These are phyloP conservation scores for Poliocrania exsul DNA, from an alignment of 2,797 vertebrate genomes.

Conservation along the genomic window DNA sequence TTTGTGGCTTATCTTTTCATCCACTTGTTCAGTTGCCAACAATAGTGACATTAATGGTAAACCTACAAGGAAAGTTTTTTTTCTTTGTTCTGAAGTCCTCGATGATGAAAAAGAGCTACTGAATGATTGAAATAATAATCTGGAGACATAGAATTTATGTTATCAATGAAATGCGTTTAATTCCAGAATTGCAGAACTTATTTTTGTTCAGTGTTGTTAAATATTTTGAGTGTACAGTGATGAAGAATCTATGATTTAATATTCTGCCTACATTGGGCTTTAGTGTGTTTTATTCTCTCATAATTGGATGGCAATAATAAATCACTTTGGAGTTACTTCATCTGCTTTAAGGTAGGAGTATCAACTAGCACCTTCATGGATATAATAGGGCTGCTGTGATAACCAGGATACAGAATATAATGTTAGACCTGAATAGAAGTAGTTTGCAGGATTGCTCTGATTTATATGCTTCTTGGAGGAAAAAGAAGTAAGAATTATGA, in stretches of 20 bases:
- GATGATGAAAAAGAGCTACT: background rate
- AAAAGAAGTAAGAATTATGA: background rate
- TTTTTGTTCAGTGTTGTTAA: background rate
- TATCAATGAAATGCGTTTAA: background rate
- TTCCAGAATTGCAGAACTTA: background rate
- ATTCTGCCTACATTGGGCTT: fast-evolving
- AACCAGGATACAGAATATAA: background rate
- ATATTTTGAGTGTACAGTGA: background rate
- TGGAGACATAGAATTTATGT: background rate
- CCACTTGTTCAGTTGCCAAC: background rate
- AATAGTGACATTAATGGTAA: background rate
- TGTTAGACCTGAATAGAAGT: background rate
- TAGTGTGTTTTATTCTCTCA: background rate
- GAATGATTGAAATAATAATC: background rate
- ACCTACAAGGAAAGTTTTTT: background rate
- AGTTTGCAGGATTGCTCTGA: background rate
- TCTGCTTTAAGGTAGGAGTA: background rate
- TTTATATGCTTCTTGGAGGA: background rate
- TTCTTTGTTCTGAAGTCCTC: background rate
- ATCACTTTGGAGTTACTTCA: background rate
- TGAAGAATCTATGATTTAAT: background rate
- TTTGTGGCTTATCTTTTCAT: background rate
- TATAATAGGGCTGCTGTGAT: background rate
- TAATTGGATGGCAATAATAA: background rate
- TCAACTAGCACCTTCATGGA: background rate